Base-by-base conservation (phyloP, 2,113 vertebrate species). In the Malurus melanocephalus region DNA sequence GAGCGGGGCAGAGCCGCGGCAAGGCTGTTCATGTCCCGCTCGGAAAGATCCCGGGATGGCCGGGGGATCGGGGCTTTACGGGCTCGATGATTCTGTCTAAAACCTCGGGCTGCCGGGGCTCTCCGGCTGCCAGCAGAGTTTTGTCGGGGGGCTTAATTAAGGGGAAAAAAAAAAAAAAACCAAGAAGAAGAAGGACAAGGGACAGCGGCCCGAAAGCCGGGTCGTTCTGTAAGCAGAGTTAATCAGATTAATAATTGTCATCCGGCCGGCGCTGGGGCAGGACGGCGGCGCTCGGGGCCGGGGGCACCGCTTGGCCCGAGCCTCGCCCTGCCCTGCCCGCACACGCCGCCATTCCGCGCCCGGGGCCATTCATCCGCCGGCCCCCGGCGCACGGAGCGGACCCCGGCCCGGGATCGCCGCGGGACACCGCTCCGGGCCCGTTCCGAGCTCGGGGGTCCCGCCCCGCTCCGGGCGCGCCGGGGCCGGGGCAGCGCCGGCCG, bases 261-360 rank as follows among this genome's bases (percentile, higher is more conserved):
- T 40, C 71, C n/a, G 85, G 62, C 30, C 33, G 55, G 60, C 24
- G 45, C 67, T 8, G 13, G 59, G 71, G 62, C 52, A 55, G 32
- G n/a, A 40, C 40, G 48, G 33, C 83, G 64, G 64, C 49, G 33
- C 48, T 61, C 10, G 64, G 60, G 61, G 18, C 14, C 30, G 56
- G 62, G 84, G 66, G 62, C 62, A 28, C n/a, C n/a, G n/a, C n/a
- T n/a, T n/a, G 49, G 84, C 83, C 65, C 65, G 74, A 20, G 30
- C 74, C 74, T 86, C 84, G 65, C 74, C 73, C 68, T 56, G 57
- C 10, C 55, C 55, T 56, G 57, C 10, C 55, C 55, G 57, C 74
- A 45, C 81, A 43, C 92, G 87, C 89, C 92, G 88, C 80, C 93
- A 87, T 90, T 93, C 93, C 85, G 49, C 66, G 67, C 35, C n/a